phyloP scores from a whole-genome alignment of 2,888 invertebrate genomes.

The Epinotia demarniana region DNA sequence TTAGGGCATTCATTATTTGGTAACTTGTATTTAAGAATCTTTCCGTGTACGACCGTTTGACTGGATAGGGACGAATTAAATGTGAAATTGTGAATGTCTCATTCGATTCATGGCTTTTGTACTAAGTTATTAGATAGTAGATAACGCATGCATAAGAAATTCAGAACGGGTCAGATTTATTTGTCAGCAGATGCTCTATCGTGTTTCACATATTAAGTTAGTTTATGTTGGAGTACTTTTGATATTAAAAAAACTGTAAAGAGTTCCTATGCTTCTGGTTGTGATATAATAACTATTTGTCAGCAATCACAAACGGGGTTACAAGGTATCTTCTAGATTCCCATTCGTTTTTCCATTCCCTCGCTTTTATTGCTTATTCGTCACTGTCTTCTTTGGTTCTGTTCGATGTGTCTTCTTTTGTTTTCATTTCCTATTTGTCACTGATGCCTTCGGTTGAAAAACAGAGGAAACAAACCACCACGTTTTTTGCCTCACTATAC shows the following conservation, averaged over 20 bases:
- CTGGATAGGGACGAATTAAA: not conserved
- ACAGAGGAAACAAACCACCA: too few species aligned
- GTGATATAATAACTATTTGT: not conserved
- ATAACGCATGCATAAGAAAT: slow-evolving; percentile 26
- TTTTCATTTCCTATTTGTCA: too few species aligned
- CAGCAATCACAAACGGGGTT: not conserved
- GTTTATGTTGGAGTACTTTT: slow-evolving; percentile 37
- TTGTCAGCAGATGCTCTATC: slow-evolving; percentile 3
- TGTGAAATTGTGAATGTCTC: slow-evolving; percentile 18
- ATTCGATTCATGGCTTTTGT: slow-evolving; percentile 38
- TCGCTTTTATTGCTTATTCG: not conserved
- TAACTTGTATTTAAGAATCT: not conserved
- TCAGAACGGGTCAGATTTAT: slow-evolving; percentile 6
- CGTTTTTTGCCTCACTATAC: too few species aligned
- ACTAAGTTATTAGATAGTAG: slow-evolving; percentile 23
- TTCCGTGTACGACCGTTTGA: not conserved
- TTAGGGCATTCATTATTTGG: not conserved
- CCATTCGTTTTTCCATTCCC: not conserved
- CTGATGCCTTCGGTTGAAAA: too few species aligned
- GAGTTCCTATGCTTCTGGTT: too few species aligned
- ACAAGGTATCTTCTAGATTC: not conserved
- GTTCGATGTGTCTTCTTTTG: too few species aligned
- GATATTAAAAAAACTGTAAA: slow-evolving; percentile 8
- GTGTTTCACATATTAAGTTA: slow-evolving; percentile 28
- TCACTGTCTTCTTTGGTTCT: not conserved